Conservation (phyloP, 2,113 vertebrate genomes). For the Corythornis vintsioides region DNA sequence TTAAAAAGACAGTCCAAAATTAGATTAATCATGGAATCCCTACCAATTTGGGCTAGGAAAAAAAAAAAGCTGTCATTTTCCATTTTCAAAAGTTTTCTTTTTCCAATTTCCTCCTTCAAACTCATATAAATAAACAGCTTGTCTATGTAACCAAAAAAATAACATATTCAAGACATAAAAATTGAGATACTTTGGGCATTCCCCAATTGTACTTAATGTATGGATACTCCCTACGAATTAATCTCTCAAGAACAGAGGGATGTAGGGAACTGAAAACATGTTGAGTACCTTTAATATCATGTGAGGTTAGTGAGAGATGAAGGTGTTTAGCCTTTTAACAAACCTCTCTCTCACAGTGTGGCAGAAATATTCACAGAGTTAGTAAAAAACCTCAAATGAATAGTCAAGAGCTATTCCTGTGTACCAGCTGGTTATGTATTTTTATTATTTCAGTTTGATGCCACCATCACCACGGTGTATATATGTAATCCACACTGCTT, state of each 20-base stretch:
- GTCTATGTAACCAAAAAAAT: not conserved
- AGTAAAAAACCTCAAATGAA: not conserved
- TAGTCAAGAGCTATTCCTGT: not conserved
- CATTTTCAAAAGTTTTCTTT: conserved; percentile 8
- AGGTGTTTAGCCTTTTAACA: not conserved
- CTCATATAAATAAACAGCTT: not conserved
- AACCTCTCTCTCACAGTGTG: not conserved
- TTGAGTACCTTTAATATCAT: not conserved
- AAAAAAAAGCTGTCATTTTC: conserved; percentile 29
- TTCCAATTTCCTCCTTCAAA: not conserved
- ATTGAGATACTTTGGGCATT: not conserved
- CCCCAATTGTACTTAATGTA: not conserved
- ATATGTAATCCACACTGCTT: not conserved
- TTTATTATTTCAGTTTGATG: not conserved
- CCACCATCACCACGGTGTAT: not conserved
- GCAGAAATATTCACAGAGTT: not conserved
- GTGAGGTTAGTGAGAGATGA: not conserved
- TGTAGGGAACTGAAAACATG: not conserved
- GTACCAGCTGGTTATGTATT: not conserved
- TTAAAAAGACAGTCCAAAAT: not conserved
- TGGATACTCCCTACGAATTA: not conserved
- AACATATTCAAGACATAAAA: not conserved
- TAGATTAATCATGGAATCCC: not conserved
- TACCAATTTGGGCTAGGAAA: not conserved
- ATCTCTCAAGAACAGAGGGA: not conserved